These are phyloP conservation scores for Trichopria drosophilae DNA, from an alignment of 2,888 invertebrate species.

Conservation along the genomic window DNA sequence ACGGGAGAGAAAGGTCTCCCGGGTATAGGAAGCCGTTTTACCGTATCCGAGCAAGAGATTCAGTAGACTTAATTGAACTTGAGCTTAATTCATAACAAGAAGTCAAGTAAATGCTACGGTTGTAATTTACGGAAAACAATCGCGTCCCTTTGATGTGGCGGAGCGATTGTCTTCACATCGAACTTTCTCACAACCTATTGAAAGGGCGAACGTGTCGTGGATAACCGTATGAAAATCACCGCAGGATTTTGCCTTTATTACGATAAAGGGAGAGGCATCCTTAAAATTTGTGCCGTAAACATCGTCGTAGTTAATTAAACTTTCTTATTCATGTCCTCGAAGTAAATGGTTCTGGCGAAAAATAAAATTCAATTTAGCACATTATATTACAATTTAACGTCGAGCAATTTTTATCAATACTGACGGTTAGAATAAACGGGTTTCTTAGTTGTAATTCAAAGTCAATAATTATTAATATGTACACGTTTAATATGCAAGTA, in stretches of 20 bases:
- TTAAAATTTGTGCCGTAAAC: conserved; percentile 24
- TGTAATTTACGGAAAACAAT: conserved; percentile 59
- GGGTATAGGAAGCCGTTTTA: conserved; percentile 51
- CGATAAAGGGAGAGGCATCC: conserved; percentile 11
- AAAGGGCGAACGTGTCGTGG: conserved; percentile 18
- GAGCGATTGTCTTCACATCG: conserved; percentile 43
- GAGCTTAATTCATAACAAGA: conserved; percentile 59
- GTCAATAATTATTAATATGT: too few relatives aligned
- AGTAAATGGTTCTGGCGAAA: too few relatives aligned
- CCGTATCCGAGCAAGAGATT: conserved; percentile 35
- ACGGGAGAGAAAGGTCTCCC: conserved; percentile 32
- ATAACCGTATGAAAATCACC: conserved; percentile 19
- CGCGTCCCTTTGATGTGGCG: conserved; percentile 55
- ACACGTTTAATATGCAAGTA: too few relatives aligned
- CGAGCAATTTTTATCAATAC: too few relatives aligned
- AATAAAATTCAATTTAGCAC: too few relatives aligned
- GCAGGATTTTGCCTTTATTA: conserved; percentile 20
- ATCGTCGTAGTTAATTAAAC: conserved; percentile 17
- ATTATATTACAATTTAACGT: too few relatives aligned
- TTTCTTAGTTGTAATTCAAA: too few relatives aligned
- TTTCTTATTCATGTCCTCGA: too few relatives aligned
- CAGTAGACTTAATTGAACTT: conserved; percentile 58
- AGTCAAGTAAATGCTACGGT: conserved; percentile 56
- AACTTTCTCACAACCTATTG: conserved; percentile 26
- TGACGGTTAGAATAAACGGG: too few relatives aligned